Evolutionary conservation across 2,888 invertebrate species (phyloP), one percentile per base, ranked within the genome.

Genomic region (Thyatira batis): DNA sequence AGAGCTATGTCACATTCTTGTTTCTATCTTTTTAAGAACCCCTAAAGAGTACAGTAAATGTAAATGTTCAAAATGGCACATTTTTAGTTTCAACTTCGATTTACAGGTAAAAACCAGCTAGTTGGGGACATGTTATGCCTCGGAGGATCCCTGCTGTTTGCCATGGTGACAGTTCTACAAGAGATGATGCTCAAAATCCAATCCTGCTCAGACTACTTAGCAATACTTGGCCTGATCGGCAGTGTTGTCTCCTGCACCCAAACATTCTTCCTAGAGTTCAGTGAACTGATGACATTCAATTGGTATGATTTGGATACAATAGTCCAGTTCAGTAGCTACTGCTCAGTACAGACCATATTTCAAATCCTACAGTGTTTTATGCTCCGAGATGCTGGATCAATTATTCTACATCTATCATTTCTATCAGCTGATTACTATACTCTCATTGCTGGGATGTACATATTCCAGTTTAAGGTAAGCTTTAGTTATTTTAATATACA

Each of bases 351-450:
- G 85, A 96, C 96, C 55, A 84, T 95, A 67, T 95, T 96, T 76
- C 96, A 96, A 84, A 94, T 95, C 49, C 86, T 96, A 55, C 95
- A 96, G 69, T 95, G 96, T 44, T 92, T 95, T 13, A 95, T 97
- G 85, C 87, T 97, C 60, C 93, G 94, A 71, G 94, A 95, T 71
- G 96, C 96, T 10, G 96, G 96, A 10, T 95, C 97, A n/a, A 95
- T 97, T 48, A 94, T 96, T 67, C 92, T 97, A 78, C 97, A 97
- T 84, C 87, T 97, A 63, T 95, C 96, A 9, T 94, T 97, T 56
- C 87, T 97, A 53, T 96, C 97, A 0, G 94, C 97, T 1, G 97
- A 97, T 85, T 97, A 97, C 83, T 97, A 97, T 82, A 95, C 97
- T 3, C 93, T 97, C 20, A 93, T 97, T 49, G 93, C 95, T 67